Conservation (phyloP, 2,888 invertebrate species). For the Machimus atricapillus region DNA sequence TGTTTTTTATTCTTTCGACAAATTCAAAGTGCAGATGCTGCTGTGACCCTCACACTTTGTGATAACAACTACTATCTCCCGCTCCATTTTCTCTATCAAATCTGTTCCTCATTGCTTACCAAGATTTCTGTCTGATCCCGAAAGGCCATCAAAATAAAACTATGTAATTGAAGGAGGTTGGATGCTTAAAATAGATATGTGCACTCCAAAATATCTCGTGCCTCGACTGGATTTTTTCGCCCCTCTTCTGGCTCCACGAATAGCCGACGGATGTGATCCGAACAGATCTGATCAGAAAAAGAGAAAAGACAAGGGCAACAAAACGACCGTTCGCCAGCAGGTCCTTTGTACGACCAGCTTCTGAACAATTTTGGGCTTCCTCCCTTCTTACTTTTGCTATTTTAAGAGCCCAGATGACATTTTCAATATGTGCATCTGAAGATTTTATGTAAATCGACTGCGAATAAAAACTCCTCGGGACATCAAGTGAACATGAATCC, state of each 20-base stretch:
- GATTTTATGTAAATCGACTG: slow-evolving; percentile 3
- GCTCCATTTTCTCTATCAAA: slow-evolving; percentile 18
- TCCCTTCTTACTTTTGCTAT: slow-evolving; percentile 12
- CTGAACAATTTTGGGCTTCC: neutral
- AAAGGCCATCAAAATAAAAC: slow-evolving; percentile 24
- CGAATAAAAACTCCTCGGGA: slow-evolving; percentile 4
- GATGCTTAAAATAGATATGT: slow-evolving; percentile 6
- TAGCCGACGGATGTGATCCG: slow-evolving; percentile 31
- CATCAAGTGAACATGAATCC: slow-evolving; percentile 16
- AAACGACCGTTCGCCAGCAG: neutral
- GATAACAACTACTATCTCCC: slow-evolving; percentile 17
- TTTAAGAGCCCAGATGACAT: slow-evolving; percentile 7
- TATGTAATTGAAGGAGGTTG: neutral
- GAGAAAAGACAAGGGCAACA: neutral
- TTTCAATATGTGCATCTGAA: slow-evolving; percentile 13
- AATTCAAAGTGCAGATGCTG: slow-evolving; percentile 14
- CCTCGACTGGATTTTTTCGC: neutral
- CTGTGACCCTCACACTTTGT: slow-evolving; percentile 1
- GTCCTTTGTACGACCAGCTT: neutral
- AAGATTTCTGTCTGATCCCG: slow-evolving; percentile 24
- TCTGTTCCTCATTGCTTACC: slow-evolving; percentile 1
- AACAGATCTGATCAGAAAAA: neutral
- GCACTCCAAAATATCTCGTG: slow-evolving; percentile 19
- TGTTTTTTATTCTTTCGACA: neutral
- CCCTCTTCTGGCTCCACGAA: neutral